Base-by-base conservation (phyloP, 2,797 vertebrate species). In the Gastrophryne carolinensis region DNA sequence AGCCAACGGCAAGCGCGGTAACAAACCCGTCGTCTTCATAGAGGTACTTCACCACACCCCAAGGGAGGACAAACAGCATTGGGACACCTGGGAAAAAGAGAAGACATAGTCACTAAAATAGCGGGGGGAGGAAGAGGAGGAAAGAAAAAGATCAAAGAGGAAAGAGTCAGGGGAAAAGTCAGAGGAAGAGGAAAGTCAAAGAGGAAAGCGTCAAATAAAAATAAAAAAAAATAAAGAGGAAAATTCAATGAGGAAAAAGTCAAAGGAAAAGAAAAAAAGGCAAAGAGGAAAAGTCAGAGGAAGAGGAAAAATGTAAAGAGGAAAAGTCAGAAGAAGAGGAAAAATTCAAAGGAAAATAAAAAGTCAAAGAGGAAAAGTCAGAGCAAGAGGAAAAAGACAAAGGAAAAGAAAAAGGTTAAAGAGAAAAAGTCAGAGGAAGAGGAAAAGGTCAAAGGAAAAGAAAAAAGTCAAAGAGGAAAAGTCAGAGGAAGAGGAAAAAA, bases 1-100 rank as follows among this genome's bases (percentile, higher is more conserved):
- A 15, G 10, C 3, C 0, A 15, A 64, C 26, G 6, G 11, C 4
- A 24, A n/a, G 2, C 13, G 12, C 7, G 5, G 24, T 11, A 37
- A 96, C 97, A 86, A 87, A 98, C 97, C 95, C 94, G 72, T 94
- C 90, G 7, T 97, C 95, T 88, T 98, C 97, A 78, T 94, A 95
- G 80, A 96, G 92, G 86, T 98, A 95, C 87, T 97, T 98, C 83
- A 96, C 91, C 29, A 90, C 84, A 81, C 94, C 94, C 97, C 97
- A 98, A 12, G 95, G 95, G 82, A 92, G 79, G 82, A 98, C 95
- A 80, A 98, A 98, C 81, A 97, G 90, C 84, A 98, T 88, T 0
- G 97, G 97, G 0, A 95, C 89, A 84, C 96, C 97, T 79, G 68
- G 81, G 41, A 81, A 79, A 82, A 83, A 82, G 83, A 83, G 3